Base-by-base conservation (phyloP, 2,113 vertebrate genomes). In the Rana temporaria region DNA sequence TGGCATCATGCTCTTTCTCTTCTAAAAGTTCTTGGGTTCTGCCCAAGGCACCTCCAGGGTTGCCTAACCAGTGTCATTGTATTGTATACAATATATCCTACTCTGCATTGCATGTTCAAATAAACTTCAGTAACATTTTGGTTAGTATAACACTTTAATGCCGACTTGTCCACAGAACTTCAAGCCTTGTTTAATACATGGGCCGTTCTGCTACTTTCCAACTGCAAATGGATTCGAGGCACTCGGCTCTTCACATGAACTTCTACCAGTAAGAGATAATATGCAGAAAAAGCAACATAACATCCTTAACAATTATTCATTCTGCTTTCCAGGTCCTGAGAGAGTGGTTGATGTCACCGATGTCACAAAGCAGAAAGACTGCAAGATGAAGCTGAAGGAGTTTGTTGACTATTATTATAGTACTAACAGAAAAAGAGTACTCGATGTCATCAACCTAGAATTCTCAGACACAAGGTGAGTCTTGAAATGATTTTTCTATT, bases 391-490 rank as follows among this genome's bases (percentile, higher is more conserved):
- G 84, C 92, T 99, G 17, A 99, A 99, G 89, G 98, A 99, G 85
- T 99, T 99, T 90, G 98, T 99, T 22, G 97, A 99, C 90, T 99
- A 95, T 80, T 99, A 99, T 89, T 99, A 99, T 85, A 99, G 97
- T 90, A 99, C 98, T 74, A 99, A 96, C 93, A 94, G 98, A 84
- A 99, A 98, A 90, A 95, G 97, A 66, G 97, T 99, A 24, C 94
- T 99, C 84, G 98, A 98, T 0, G 93, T 97, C 84, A 98, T 95
- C 87, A 99, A 96, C 89, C 88, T 99, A 22, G 98, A 99, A 87
- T 99, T 99, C 90, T 98, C 97, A 0, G 96, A 99, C 86, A 94
- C 96, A 0, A 95, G 96, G 98, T 99, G 32, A 42, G 57, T 18
- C 22, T 30, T 6, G 34, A 52, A 63, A 53, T 14, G 16, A 48